Conservation (phyloP, 2,113 vertebrate genomes). For the Myocastor coypus region DNA sequence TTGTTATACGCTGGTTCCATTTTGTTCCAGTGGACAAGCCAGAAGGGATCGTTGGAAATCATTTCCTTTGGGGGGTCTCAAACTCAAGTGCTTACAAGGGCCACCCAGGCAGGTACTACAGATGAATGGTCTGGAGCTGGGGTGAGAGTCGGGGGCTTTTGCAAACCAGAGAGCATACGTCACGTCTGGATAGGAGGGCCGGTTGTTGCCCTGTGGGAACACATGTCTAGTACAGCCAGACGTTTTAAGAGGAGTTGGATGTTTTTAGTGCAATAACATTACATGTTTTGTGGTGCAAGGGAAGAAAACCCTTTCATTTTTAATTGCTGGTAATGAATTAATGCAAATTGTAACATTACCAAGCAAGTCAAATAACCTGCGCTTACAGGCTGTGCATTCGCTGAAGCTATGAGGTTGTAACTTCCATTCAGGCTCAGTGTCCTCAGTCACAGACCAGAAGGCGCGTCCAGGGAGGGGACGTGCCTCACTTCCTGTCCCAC, state of each 20-base stretch:
- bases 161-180: not conserved
- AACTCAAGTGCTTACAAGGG: not conserved
- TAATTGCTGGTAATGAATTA: constrained; percentile 43
- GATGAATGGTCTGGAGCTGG: not conserved
- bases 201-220: not conserved
- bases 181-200: constrained; percentile 39
- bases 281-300: not conserved
- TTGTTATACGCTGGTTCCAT: not conserved
- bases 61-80: not conserved
- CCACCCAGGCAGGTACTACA: not conserved
- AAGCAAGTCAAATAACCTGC: constrained; percentile 5
- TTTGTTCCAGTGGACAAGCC: not conserved
- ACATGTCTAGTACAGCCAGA: not conserved
- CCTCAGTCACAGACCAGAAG: not conserved
- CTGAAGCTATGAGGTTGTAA: not conserved
- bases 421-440: not conserved
- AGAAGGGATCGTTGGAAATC: not conserved
- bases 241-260: constrained; percentile 44
- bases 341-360: not conserved
- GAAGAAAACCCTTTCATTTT: constrained; percentile 22
- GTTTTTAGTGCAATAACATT: constrained; percentile 20
- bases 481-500: not conserved
- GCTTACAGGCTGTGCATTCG: not conserved
- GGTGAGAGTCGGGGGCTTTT: no score
- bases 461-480: not conserved